A percentile compares a stretch with the other conserved stretches of the same genome.
These are phyloP conservation scores for Chaunax sp. DNA, from an alignment of 2,797 vertebrate genomes.

Conservation along the genomic window DNA sequence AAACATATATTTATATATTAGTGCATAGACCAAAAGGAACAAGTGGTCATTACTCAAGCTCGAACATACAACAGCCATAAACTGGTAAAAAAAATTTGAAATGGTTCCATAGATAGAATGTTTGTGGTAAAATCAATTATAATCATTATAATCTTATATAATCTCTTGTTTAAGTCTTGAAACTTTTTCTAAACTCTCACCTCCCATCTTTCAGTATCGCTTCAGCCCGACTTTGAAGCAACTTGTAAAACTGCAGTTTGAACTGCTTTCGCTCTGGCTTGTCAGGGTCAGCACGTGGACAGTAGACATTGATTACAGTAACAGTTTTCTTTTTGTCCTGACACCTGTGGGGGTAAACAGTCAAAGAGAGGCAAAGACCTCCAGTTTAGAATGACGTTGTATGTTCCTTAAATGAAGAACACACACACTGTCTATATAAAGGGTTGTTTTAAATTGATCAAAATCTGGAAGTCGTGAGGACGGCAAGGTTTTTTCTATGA, in stretches of 20 bases:
- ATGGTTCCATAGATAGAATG: background rate
- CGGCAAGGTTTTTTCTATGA: no score
- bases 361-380: background rate
- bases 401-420: background rate
- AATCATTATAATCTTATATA: no score
- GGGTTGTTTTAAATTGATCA: no score
- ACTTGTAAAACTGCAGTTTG: constrained; percentile 89
- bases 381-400: background rate
- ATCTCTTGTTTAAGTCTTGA: background rate
- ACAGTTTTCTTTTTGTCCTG: constrained; percentile 79
- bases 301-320: constrained; percentile 91
- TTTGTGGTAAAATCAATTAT: constrained; percentile 33
- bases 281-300: constrained; percentile 91
- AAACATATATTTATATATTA: no score
- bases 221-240: constrained; percentile 88
- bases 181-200: constrained; percentile 66
- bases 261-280: constrained; percentile 88
- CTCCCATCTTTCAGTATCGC: constrained; percentile 84
- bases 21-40: no score
- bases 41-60: no score
- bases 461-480: no score
- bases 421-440: background rate
- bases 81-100: background rate
- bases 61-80: background rate
- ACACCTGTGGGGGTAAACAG: constrained; percentile 60